Percentiles rank a stretch among this genome's conserved stretches.
Conservation (phyloP, 2,888 invertebrate genomes). For the Emesis russula region DNA sequence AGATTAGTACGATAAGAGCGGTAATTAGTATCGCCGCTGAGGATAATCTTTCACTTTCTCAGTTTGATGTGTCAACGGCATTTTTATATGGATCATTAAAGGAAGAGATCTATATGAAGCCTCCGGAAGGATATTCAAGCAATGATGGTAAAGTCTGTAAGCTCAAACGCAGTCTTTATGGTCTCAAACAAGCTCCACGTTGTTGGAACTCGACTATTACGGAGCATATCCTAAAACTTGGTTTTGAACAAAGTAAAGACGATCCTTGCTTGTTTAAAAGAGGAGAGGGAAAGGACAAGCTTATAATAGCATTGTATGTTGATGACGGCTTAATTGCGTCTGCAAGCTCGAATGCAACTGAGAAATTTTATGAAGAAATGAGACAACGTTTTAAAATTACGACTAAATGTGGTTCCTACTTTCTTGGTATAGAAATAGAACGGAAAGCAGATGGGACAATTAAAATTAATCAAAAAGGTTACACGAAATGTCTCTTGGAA, state of each 20-base stretch:
- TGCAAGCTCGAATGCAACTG: not conserved
- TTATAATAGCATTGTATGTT: slow-evolving; percentile 88
- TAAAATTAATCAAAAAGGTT: slow-evolving; percentile 4
- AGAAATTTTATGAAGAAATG: slow-evolving; percentile 3
- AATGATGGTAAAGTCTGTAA: slow-evolving; percentile 37
- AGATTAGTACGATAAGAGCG: not conserved
- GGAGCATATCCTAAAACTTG: slow-evolving; percentile 4
- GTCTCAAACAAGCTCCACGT: slow-evolving; percentile 51
- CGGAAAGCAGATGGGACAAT: not conserved
- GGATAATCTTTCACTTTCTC: slow-evolving; percentile 3
- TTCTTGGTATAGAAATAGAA: not conserved
- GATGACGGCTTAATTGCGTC: slow-evolving; percentile 34
- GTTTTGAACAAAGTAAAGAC: slow-evolving; percentile 13
- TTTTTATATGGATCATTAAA: slow-evolving; percentile 47
- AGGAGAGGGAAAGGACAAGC: slow-evolving; percentile 74
- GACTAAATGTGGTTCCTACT: not conserved
- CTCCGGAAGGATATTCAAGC: slow-evolving; percentile 43
- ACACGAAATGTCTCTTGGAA: not conserved
- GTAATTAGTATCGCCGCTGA: not conserved
- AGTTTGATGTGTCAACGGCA: slow-evolving; percentile 18
- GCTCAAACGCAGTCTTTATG: slow-evolving; percentile 49
- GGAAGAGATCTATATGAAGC: slow-evolving; percentile 53
- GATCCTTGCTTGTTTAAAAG: slow-evolving; percentile 30
- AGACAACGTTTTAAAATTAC: slow-evolving; percentile 8
- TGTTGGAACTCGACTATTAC: slow-evolving; percentile 43